Conservation (phyloP, 2,113 vertebrate genomes). For the Chionomys nivalis region DNA sequence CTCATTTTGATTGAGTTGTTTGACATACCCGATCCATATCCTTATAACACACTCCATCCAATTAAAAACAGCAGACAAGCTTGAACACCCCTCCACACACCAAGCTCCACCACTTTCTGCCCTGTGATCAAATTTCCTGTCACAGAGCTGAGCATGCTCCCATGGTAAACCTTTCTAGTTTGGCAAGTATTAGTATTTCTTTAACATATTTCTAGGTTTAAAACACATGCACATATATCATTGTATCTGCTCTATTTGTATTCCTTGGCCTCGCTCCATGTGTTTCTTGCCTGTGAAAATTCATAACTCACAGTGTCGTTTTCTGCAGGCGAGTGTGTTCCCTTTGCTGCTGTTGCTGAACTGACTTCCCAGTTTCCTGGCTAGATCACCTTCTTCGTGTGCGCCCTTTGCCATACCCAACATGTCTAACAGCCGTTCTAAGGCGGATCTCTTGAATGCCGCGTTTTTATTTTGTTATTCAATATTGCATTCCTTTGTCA, state of each 20-base stretch:
- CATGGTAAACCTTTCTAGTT: background rate
- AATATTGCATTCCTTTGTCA: background rate
- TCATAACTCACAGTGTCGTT: background rate
- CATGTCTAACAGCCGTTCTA: background rate
- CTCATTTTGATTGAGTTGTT: background rate
- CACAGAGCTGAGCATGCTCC: background rate
- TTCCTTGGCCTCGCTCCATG: background rate
- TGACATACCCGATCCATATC: background rate
- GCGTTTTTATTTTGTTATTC: background rate
- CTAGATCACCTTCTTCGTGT: background rate
- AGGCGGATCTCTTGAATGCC: background rate
- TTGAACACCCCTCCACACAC: background rate
- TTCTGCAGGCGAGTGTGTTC: background rate
- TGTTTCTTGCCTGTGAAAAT: background rate
- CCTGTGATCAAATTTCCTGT: background rate
- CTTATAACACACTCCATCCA: background rate
- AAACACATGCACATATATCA: background rate
- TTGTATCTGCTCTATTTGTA: background rate
- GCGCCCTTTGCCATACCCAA: background rate
- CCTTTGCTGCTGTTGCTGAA: background rate
- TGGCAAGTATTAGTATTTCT: slow-evolving; percentile 6
- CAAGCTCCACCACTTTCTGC: background rate
- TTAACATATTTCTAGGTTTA: slow-evolving; percentile 2
- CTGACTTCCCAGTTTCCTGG: background rate
- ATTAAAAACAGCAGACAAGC: background rate